Base-by-base conservation (phyloP, 2,888 invertebrate species). In the Trachelus stipa region DNA sequence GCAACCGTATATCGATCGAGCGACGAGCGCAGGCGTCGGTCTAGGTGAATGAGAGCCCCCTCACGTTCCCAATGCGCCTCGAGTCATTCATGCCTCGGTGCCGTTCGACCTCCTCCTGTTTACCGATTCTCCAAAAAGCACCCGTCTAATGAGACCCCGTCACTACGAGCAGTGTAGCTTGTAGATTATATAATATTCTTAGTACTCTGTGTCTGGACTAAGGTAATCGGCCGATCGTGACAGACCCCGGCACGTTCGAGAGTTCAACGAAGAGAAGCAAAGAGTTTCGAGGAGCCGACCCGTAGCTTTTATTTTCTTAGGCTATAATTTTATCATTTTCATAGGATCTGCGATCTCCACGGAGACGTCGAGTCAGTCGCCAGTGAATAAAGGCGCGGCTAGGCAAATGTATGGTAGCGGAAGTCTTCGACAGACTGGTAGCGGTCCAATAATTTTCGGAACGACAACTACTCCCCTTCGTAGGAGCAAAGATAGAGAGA, bases 321-420 rank as follows among this genome's bases (percentile, higher is more conserved):
- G 12, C 31, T n/a, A 23, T 31, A 11, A 15, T 1, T 69, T 78
- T 76, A 23, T 11, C 0, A 12, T 69, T 69, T 76, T 40, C n/a
- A 11, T 31, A 79, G 79, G 73, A 30, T 68, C 15, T 12, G 73
- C 84, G 33, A 76, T 83, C 4, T 86, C 89, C 12, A 80, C 83
- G 73, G 88, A 89, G 78, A 86, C 88, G 11, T 82, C 89, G 71
- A 88, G 90, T n/a, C 93, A 93, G 77, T 92, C 93, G 2, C 93
- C 93, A 1, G 92, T 93, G 85, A 93, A 93, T 85, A 93, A 92
- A 68, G 93, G 93, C 87, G 90, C 94, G 85, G 92, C 93, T 82
- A 91, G 94, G 37, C 93, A 93, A 86, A 93, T 94, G 92, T 93
- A 92, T 83, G 93, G 93, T 73, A 93, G 93, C 12, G 93, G 93